Evolutionary conservation across 2,113 vertebrate species (phyloP).

Genomic region (Rhinolophus ferrumequinum): DNA sequence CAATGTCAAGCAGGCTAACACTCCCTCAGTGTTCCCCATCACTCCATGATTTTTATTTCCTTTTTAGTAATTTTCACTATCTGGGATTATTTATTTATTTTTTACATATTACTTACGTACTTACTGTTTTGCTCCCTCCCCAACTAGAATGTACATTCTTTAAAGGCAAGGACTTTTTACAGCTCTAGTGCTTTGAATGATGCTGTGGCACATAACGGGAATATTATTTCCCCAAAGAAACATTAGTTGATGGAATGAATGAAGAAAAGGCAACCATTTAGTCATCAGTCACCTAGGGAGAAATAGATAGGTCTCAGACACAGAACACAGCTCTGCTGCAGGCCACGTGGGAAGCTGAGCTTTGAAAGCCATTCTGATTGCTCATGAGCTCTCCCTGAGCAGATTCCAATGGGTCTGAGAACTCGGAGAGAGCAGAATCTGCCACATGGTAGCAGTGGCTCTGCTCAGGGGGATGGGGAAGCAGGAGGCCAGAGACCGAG

Average conservation of each 20-base stretch:
- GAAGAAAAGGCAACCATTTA: not conserved
- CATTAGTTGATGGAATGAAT: not conserved
- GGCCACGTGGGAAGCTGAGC: not conserved
- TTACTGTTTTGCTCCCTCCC: not conserved
- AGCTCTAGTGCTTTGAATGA: not conserved
- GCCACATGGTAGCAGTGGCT: not conserved
- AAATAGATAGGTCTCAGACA: not conserved
- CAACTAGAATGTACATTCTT: not conserved
- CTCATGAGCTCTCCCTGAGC: not conserved
- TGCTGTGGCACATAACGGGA: not conserved
- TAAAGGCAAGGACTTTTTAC: not conserved
- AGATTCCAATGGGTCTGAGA: not conserved
- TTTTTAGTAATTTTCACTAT: not conserved
- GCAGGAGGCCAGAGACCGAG: not conserved
- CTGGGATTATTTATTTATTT: not conserved
- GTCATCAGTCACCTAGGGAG: not conserved
- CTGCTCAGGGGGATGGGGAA: fast-evolving
- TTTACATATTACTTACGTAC: not conserved
- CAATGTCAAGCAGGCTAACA: not conserved
- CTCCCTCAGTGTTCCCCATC: not conserved
- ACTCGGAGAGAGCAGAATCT: not conserved
- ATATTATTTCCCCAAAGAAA: too few species aligned
- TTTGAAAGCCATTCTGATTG: not conserved
- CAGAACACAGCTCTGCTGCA: not conserved
- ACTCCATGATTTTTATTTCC: not conserved